Evolutionary conservation across 2,888 invertebrate species (phyloP), one percentile per base, ranked within the genome.

Genomic region (Exephanes ischioxanthus): DNA sequence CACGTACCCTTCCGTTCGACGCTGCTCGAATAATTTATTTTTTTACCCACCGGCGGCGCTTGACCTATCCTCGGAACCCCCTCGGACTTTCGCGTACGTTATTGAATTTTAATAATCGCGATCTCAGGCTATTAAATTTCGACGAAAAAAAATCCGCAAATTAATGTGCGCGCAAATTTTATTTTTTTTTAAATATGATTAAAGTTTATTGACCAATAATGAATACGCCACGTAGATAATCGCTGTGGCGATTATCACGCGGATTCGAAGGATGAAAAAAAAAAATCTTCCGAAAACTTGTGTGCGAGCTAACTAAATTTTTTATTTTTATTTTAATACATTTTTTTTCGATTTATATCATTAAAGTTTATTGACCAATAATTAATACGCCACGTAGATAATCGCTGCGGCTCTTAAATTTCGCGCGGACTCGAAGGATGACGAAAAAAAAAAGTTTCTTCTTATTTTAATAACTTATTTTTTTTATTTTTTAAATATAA

Each of bases 161-260:
- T 3, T 41, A 41, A 41, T 11, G 9, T 41, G 41, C 11, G 3
- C 1, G 41, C 1, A 3, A 41, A 11, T 5, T 41, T 41, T 22
- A 30, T 5, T 61, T 22, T 30, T 61, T 61, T 58, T 22, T 9
- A 26, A 26, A 30, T 14, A 61, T 61, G 4, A 22, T 61, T 16
- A 61, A 30, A 30, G 26, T 30, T 66, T 76, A 51, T 66, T 14
- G 33, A 75, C 63, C 63, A n/a, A 14, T 63, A 33, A 75, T 33
- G 30, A 30, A 2, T 75, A 63, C 26, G 45, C 30, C 26, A 30
- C 61, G 75, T 63, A 75, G 26, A 75, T 75, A 63, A 75, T 75
- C 30, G 75, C 30, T 30, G 26, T 48, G 63, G n/a, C 30, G 51
- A 0, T 11, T 41, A 41, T 41, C 41, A 41, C 1, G 41, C 41